Evolutionary conservation across 1,140 invertebrate species (phyloP), one percentile per base, ranked within the genome.

Genomic region (Drosophila ercepeae): DNA sequence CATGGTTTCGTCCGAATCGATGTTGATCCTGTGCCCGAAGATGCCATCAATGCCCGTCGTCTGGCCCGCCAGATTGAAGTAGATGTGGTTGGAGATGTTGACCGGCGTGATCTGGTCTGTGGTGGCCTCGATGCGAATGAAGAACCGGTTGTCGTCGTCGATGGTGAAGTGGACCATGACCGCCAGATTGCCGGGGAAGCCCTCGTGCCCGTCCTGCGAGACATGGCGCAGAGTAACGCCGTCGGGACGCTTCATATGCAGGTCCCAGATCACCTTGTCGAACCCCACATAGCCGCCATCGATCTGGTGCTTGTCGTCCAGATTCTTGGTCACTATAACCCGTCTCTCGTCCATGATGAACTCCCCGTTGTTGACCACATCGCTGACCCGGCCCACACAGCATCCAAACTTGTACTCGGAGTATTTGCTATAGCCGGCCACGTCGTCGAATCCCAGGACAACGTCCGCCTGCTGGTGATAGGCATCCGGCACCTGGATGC

Each of bases 61-160:
- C 9, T 98, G 96, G 0, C 97, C 97, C 51, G 95, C 96, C 16
- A 99, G 91, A 92, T 99, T 99, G 90, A 99, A 99, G 90, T 98
- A 99, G 5, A 96, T 94, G 90, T 99, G 97, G 92, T 98, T 98
- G 0, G 97, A 97, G 27, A 99, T 91, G 90, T 98, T 98, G 0
- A 99, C 94, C 0, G 96, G 94, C 0, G 97, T 98, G 2, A 95
- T 93, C 88, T 95, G 95, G 0, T 94, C 95, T 0, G 95, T 94
- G 2, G 93, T 94, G 1, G 96, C 95, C 65, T 93, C 93, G 90
- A 96, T 97, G 8, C 95, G 92, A 3, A 98, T 93, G 1, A 92
- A 89, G 1, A 99, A 92, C 54, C 94, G 93, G 71, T 96, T 95
- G 42, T 96, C 93, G 6, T 94, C 92, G 4, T 93, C 95, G 6